Evolutionary conservation across 2,113 vertebrate species (phyloP), one percentile per base, ranked within the genome.

Genomic region (Paraplagusia blochii): DNA sequence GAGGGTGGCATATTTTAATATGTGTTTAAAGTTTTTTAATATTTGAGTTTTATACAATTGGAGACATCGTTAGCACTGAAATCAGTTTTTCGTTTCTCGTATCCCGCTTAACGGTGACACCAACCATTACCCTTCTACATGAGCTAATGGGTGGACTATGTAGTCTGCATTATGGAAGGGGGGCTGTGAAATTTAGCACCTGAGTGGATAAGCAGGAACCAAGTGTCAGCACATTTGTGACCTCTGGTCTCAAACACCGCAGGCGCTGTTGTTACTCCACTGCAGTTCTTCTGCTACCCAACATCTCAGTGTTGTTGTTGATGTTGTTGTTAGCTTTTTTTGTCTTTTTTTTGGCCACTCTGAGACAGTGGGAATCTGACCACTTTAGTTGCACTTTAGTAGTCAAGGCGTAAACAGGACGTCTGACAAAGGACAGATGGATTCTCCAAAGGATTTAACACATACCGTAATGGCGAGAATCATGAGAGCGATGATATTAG

Each of bases 121-220:
- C 12, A 2, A 15, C 15, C 44, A 38, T 65, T 48, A 53, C 36
- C 17, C 53, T 14, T 45, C 18, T 43, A 48, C 16, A 17, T 39
- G 44, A 61, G 36, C 56, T 35, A 36, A n/a, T n/a, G 49, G 53
- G 44, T 33, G 47, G 22, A 6, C 22, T 6, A 2, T 36, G 7
- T 43, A 48, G 50, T 9, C 47, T 3, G 22, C 22, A 4, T 2
- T 29, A 29, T 29, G 15, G 12, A 46, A 58, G 14, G 2, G 40
- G 54, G 34, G 49, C 66, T 35, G 18, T 66, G 61, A 44, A 63
- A 48, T 11, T 38, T 7, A 43, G 54, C 49, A 55, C 10, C 65
- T 80, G 69, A 76, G 57, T 58, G 63, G 62, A 78, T 80, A 50
- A 71, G 19, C 29, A 56, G 16, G 38, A 58, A 60, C 73, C 42